Base-by-base conservation (phyloP, 2,888 invertebrate genomes). In the Neuroscelio doddi region DNA sequence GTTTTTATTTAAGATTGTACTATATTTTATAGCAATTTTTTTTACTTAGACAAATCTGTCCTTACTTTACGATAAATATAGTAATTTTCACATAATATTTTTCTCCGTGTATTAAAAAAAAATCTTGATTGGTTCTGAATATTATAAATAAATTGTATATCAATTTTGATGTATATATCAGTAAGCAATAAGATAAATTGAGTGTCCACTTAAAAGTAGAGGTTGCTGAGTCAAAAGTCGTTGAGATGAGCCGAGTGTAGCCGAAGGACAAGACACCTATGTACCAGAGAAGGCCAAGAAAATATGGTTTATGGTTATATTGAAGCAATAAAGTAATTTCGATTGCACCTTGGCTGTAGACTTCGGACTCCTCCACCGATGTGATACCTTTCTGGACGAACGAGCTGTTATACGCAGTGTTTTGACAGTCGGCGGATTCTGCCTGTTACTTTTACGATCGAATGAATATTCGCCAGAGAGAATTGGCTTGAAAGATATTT, bases 351-450 rank as follows among this genome's bases (percentile, higher is more conserved):
- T 3, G 29, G 34, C 42, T 39, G 26, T 34, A 46, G 57, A 50
- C 64, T 49, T 71, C 46, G 52, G n/a, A 26, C 49, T 26, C 47
- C 17, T 47, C 17, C 15, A 30, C 9, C 39, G 39, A 36, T 36
- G 38, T 26, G 34, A 69, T 41, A 42, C 52, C 57, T 64, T 61
- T 70, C 34, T 42, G 30, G 53, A 46, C 45, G 30, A 45, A 41
- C 41, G 27, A 50, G 32, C 46, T 63, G 68, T 71, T 77, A 77
- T 74, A 72, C 73, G 55, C 52, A 57, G 30, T 82, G 81, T 82
- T 81, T 82, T 82, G 81, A 82, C 82, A 81, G 75, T 72, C 78
- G 63, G 78, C 75, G 81, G 81, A 80, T 80, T 82, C 72, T 78
- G 79, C 74, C 70, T 79, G 71, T 81, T 78, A 80, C 70, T 77